Evolutionary conservation across 2,113 vertebrate species (phyloP), one percentile per base, ranked within the genome.

Genomic region (Nesogale talazaci): DNA sequence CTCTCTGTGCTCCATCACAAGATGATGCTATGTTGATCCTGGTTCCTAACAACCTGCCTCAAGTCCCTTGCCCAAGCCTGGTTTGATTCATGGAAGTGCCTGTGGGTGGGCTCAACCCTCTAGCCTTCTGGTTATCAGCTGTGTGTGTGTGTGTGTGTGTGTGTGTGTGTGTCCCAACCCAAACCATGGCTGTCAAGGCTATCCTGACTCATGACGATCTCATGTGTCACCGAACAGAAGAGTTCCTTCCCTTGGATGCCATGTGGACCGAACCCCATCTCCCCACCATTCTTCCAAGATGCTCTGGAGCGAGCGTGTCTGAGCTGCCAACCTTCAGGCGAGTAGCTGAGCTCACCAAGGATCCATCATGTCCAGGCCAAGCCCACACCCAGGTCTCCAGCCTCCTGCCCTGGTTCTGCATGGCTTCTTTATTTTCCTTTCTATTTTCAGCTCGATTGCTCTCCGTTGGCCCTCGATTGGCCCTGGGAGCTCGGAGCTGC

Each of bases 361-460:
- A 36, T 16, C 46, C 79, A 70, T 79, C 75, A 22, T 27, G 3
- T 19, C 15, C 6, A 90, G 83, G 36, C 79, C 31, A 25, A 36
- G 75, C 23, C 57, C 10, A 25, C 0, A 2, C 65, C 19, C 25
- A 23, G 57, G 82, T 46, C 34, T 70, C 38, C 80, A 34, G 83
- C 40, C 29, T 86, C 91, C 92, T 10, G 69, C 92, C 42, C 20
- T 83, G n/a, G n/a, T 10, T 83, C 52, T 4, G 46, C 72, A 92
- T 70, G 29, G 19, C 74, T 25, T 77, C 83, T 91, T 84, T 81
- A 81, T 74, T 94, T 92, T 92, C 27, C 75, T 88, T 92, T 78
- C 94, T 95, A 82, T 89, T 89, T 92, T 82, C 63, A 74, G 88
- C 87, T 92, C 88, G 31, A 10, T 65, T 36, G 42, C 82, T 89